These are phyloP conservation scores for Phalacrocorax aristotelis DNA, from an alignment of 2,113 vertebrate genomes.

Conservation along the genomic window DNA sequence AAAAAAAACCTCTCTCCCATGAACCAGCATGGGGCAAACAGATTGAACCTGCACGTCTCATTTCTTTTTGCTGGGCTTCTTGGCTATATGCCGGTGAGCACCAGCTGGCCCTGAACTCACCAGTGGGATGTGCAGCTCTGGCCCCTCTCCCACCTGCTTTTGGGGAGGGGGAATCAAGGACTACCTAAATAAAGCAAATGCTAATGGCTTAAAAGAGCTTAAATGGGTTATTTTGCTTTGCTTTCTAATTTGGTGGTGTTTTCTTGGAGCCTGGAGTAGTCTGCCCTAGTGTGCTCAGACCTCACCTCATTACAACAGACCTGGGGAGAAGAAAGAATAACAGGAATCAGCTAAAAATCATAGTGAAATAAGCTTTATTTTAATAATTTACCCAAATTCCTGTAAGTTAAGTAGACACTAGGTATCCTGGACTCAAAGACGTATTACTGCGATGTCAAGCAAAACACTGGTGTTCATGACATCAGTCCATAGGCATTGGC, in stretches of 20 bases:
- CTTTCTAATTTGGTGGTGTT: neutral
- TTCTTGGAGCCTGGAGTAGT: neutral
- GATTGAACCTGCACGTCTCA: neutral
- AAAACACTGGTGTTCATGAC: neutral
- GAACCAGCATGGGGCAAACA: neutral
- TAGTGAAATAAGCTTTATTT: neutral
- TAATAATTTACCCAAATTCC: neutral
- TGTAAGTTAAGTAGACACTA: neutral
- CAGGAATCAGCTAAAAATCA: neutral
- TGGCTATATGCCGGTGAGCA: rapidly evolving
- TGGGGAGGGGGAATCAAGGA: neutral
- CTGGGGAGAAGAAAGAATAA: neutral
- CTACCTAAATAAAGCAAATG: neutral
- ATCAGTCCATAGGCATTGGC: neutral
- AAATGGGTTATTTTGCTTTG: neutral
- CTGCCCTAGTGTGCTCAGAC: neutral
- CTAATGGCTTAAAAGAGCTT: neutral
- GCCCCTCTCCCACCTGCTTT: neutral
- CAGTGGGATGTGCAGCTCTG: rapidly evolving
- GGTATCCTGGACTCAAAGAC: neutral
- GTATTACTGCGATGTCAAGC: neutral
- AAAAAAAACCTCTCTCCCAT: neutral
- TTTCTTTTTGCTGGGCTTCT: neutral
- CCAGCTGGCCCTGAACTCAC: neutral
- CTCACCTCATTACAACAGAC: neutral